phyloP scores from a whole-genome alignment of 2,113 vertebrate species.

The Platichthys flesus region DNA sequence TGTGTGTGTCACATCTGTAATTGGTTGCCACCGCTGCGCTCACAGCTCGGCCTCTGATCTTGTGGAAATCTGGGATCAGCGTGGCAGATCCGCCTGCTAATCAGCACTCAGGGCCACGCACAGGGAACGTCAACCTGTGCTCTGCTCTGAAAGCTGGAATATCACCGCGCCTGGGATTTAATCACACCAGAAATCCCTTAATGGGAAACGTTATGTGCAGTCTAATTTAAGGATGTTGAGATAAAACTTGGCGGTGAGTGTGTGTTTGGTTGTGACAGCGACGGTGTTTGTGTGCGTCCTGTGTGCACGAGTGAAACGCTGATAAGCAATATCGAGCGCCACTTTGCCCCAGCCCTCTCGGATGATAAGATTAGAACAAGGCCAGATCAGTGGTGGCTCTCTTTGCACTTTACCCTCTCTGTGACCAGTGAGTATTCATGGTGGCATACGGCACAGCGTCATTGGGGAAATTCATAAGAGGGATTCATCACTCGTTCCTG shows the following conservation, averaged over 20 bases:
- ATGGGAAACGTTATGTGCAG: constrained; percentile 70
- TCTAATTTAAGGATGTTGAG: constrained; percentile 73
- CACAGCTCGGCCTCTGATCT: constrained; percentile 70
- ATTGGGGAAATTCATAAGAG: constrained; percentile 70
- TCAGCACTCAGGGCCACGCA: constrained; percentile 52
- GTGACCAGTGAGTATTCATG: constrained; percentile 34
- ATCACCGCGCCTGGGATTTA: constrained; percentile 57
- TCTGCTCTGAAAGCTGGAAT: constrained; percentile 54
- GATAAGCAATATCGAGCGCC: constrained; percentile 68
- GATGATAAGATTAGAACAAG: constrained; percentile 70
- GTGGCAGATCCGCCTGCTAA: constrained; percentile 71
- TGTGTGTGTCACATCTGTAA: constrained; percentile 67
- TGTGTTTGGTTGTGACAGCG: constrained; percentile 10
- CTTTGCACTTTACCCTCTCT: constrained; percentile 67
- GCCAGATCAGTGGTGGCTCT: constrained; percentile 46
- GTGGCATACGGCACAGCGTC: constrained; percentile 49
- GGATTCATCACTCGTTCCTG: constrained; percentile 75
- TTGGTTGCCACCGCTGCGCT: constrained; percentile 59
- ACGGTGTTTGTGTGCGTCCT: constrained; percentile 19
- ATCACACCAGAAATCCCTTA: constrained; percentile 73
- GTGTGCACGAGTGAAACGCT: constrained; percentile 44
- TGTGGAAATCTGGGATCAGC: constrained; percentile 77
- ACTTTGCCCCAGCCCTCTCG: constrained; percentile 56
- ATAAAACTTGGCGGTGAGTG: constrained; percentile 51
- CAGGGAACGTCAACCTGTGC: constrained; percentile 54